phyloP scores from a whole-genome alignment of 2,797 vertebrate species.

The Coreius guichenoti region DNA sequence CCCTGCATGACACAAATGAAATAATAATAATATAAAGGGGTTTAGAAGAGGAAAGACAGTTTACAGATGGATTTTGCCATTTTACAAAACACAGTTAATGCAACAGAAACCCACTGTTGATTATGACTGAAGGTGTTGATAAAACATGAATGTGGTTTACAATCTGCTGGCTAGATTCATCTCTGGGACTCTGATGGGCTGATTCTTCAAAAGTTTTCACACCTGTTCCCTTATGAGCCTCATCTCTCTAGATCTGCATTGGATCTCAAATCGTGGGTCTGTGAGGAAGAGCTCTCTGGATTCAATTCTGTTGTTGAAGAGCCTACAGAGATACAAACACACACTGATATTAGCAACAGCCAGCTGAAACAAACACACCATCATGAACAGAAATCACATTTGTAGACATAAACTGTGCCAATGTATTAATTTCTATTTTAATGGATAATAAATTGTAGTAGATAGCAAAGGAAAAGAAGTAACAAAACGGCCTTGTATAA shows the following conservation, averaged over 20 bases:
- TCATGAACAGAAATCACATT: not conserved
- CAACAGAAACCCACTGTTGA: too few species aligned
- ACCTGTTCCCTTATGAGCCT: not conserved
- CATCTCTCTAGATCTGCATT: not conserved
- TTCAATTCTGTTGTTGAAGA: slow-evolving; percentile 65
- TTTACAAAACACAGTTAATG: too few species aligned
- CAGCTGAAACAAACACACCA: not conserved
- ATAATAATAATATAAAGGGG: too few species aligned
- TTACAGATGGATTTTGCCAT: too few species aligned
- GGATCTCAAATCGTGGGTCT: slow-evolving; percentile 2
- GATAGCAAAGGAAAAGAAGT: not conserved
- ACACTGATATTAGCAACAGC: not conserved
- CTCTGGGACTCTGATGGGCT: not conserved
- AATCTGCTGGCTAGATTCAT: not conserved
- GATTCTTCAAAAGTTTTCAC: not conserved
- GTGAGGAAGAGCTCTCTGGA: not conserved
- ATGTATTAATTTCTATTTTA: not conserved
- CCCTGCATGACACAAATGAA: too few species aligned
- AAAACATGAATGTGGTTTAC: not conserved
- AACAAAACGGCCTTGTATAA: not conserved
- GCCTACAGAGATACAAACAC: slow-evolving; percentile 49
- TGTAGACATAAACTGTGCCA: not conserved
- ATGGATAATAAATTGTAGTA: not conserved
- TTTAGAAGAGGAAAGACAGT: too few species aligned
- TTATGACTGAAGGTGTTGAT: too few species aligned